Percentiles rank a stretch among this genome's conserved stretches.
phyloP scores from a whole-genome alignment of 2,113 vertebrate genomes.

The Pycnonotus jocosus region DNA sequence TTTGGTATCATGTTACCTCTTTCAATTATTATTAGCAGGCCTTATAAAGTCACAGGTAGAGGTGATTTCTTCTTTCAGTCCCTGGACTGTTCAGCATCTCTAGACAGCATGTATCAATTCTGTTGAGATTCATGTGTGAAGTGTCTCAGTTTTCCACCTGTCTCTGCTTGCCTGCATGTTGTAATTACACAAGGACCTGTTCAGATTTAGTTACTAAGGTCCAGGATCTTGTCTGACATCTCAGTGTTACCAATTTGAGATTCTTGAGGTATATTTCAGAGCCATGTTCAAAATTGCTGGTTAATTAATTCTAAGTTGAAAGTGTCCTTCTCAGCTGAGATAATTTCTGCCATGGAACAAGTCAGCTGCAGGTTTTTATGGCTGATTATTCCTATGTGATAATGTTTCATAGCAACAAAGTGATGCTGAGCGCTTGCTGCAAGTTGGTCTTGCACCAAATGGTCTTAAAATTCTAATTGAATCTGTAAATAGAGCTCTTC shows the following conservation, averaged over 20 bases:
- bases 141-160: neutral
- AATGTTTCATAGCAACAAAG: slow-evolving; percentile 10
- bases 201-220: neutral
- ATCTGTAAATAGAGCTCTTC: neutral
- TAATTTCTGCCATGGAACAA: neutral
- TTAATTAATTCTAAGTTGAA: neutral
- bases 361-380: neutral
- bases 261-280: neutral
- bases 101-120: neutral
- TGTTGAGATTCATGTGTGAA: neutral
- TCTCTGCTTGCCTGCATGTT: neutral
- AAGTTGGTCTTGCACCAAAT: neutral
- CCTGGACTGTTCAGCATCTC: neutral
- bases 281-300: neutral
- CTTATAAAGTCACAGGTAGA: neutral
- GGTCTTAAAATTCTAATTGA: neutral
- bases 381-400: slow-evolving; percentile 1
- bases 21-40: neutral
- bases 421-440: neutral
- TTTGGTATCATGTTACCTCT: neutral
- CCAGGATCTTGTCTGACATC: neutral
- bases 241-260: neutral
- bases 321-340: neutral
- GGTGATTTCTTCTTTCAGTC: neutral
- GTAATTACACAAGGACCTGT: neutral